These are phyloP conservation scores for Aselliscus stoliczkanus DNA, from an alignment of 2,797 vertebrate genomes.

Conservation along the genomic window DNA sequence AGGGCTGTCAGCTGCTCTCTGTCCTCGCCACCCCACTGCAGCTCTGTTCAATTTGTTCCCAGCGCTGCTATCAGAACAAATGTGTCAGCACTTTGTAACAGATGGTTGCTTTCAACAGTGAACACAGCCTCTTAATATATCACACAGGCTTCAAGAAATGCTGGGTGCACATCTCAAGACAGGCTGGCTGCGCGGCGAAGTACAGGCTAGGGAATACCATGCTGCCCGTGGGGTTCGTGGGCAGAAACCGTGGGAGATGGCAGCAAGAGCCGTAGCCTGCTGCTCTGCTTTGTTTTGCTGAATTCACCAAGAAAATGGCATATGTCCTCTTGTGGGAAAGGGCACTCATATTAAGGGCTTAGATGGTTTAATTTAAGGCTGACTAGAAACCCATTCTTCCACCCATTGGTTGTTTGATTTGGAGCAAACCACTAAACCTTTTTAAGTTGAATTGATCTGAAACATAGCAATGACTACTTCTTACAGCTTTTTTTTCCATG, in stretches of 20 bases:
- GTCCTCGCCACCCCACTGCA: not conserved
- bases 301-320: not conserved
- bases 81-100: slow-evolving; percentile 58
- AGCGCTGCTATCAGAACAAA: not conserved
- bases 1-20: not conserved
- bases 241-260: not conserved
- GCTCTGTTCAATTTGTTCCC: not conserved
- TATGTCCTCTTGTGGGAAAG: accelerated
- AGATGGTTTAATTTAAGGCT: not conserved
- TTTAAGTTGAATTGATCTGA: not conserved
- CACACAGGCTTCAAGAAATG: not conserved
- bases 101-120: slow-evolving; percentile 51
- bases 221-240: not conserved
- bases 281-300: accelerated
- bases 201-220: not conserved
- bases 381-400: not conserved
- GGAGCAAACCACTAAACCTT: not conserved
- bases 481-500: too few species aligned
- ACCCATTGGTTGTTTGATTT: too few species aligned
- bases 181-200: not conserved
- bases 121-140: slow-evolving; percentile 35
- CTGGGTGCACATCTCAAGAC: not conserved
- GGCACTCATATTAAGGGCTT: accelerated
- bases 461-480: not conserved
- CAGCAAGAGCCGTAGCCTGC: accelerated